Evolutionary conservation across 2,888 invertebrate genomes (phyloP).

Genomic region (Ophonus ardosiacus): DNA sequence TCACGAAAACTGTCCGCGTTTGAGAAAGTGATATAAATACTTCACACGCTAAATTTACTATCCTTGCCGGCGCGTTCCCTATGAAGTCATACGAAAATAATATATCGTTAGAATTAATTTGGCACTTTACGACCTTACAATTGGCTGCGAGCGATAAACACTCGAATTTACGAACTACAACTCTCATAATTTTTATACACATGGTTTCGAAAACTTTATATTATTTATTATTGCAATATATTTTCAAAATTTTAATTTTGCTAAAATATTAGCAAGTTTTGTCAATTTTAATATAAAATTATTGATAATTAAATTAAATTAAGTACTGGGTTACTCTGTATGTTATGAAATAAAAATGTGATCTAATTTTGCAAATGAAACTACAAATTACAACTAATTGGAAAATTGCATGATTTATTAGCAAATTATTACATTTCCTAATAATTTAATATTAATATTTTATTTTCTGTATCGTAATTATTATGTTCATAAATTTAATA

Average conservation of each 20-base stretch:
- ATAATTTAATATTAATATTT: slow-evolving; percentile 16
- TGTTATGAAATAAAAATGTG: slow-evolving; percentile 5
- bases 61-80: neutral
- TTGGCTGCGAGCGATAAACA: slow-evolving; percentile 1
- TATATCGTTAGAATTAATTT: slow-evolving; percentile 33
- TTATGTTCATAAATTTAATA: slow-evolving; percentile 35
- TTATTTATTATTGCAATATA: slow-evolving; percentile 1
- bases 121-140: slow-evolving; percentile 17
- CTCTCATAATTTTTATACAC: slow-evolving; percentile 8
- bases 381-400: slow-evolving; percentile 20
- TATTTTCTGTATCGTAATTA: slow-evolving; percentile 6
- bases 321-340: neutral
- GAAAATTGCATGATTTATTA: slow-evolving; percentile 35
- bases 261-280: neutral
- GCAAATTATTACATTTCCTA: neutral
- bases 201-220: slow-evolving; percentile 10
- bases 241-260: neutral
- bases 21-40: slow-evolving; percentile 37
- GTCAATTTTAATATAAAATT: neutral
- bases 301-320: neutral
- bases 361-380: slow-evolving; percentile 11
- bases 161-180: slow-evolving; percentile 13
- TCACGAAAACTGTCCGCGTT: slow-evolving; percentile 4
- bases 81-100: slow-evolving; percentile 4
- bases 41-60: neutral